Percentiles rank a stretch among this genome's conserved stretches.
phyloP scores from a whole-genome alignment of 2,113 vertebrate species.

The Thalassarche chlororhynchos region DNA sequence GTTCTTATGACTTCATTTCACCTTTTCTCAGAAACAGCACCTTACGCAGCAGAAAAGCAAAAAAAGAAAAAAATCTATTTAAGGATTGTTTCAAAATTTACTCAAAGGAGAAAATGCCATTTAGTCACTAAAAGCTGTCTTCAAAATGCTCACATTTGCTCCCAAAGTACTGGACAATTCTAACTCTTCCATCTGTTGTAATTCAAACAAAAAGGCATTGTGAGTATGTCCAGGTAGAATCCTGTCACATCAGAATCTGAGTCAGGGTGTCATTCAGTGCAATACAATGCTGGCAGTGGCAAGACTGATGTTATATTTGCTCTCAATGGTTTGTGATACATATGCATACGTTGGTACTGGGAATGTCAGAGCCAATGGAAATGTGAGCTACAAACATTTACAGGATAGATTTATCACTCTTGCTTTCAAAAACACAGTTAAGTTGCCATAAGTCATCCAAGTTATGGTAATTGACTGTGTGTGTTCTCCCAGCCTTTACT shows the following conservation, averaged over 20 bases:
- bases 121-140: neutral
- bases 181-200: neutral
- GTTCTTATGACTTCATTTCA: neutral
- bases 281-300: neutral
- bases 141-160: neutral
- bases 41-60: neutral
- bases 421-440: neutral
- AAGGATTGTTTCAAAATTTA: neutral
- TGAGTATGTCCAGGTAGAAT: neutral
- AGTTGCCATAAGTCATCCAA: neutral
- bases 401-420: neutral
- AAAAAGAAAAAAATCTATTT: neutral
- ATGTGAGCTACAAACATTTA: neutral
- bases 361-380: neutral
- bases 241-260: neutral
- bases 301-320: neutral
- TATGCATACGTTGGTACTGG: neutral
- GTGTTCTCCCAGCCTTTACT: neutral
- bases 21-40: neutral
- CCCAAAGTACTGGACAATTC: neutral
- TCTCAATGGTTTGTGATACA: rapidly evolving
- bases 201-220: neutral
- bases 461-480: neutral
- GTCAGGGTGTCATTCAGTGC: neutral
- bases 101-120: neutral